phyloP scores from a whole-genome alignment of 2,888 invertebrate species.

The Caenorhabditis auriculariae region DNA sequence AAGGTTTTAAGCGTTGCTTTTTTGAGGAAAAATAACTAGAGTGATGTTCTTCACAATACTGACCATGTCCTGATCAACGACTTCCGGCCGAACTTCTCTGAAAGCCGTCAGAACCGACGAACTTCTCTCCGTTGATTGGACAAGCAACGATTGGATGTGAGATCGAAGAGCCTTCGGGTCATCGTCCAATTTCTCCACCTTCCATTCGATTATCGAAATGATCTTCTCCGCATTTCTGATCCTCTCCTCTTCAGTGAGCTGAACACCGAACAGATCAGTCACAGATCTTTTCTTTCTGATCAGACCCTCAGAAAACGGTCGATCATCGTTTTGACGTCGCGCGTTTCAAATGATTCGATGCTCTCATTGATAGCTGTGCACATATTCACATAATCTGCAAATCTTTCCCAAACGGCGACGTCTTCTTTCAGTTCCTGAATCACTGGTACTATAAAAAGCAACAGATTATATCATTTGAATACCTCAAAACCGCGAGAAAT shows the following conservation, averaged over 20 bases:
- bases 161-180: slow-evolving; percentile 1
- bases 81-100: slow-evolving; percentile 4
- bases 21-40: neutral
- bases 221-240: slow-evolving; percentile 9
- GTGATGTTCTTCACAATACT: too few species aligned
- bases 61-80: slow-evolving; percentile 15
- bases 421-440: slow-evolving; percentile 26
- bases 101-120: slow-evolving; percentile 15
- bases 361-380: slow-evolving; percentile 31
- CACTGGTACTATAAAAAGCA: neutral
- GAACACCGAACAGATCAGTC: slow-evolving; percentile 2
- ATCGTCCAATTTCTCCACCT: slow-evolving; percentile 1
- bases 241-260: slow-evolving; percentile 17
- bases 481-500: slow-evolving; percentile 27
- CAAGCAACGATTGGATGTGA: slow-evolving; percentile 5
- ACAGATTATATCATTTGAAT: neutral
- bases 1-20: too few species aligned
- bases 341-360: slow-evolving; percentile 14
- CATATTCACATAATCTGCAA: slow-evolving; percentile 16
- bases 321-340: slow-evolving; percentile 5
- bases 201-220: slow-evolving; percentile 19
- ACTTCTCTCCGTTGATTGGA: slow-evolving; percentile 10
- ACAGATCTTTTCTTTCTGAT: neutral
- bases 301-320: slow-evolving; percentile 9
- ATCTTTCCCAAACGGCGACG: slow-evolving; percentile 26